Conservation (phyloP, 2,888 invertebrate species). For the Callimorpha dominula region DNA sequence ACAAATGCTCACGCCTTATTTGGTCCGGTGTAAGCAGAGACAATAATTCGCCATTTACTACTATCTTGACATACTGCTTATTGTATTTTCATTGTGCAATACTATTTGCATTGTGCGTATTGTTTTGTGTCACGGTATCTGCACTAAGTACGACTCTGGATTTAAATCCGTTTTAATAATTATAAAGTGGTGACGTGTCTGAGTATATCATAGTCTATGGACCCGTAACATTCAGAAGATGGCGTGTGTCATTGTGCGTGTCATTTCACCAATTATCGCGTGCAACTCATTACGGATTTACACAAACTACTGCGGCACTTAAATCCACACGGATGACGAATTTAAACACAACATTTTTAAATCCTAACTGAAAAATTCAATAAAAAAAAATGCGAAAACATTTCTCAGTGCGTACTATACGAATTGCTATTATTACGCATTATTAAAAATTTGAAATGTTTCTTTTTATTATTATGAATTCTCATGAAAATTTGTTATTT, state of each 20-base stretch:
- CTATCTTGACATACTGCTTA: neutral
- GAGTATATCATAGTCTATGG: constrained; percentile 58
- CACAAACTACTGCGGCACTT: constrained; percentile 68
- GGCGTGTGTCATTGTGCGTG: constrained; percentile 78
- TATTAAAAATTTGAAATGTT: no score
- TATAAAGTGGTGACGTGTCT: constrained; percentile 1
- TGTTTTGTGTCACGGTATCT: neutral
- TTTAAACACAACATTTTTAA: constrained; percentile 20
- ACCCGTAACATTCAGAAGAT: constrained; percentile 64
- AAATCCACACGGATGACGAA: constrained; percentile 56
- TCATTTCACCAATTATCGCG: constrained; percentile 80
- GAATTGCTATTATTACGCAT: neutral
- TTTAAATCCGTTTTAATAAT: neutral
- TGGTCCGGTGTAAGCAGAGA: no score
- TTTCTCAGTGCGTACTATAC: neutral
- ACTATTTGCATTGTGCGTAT: neutral
- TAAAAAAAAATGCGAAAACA: no score
- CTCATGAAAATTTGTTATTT: no score
- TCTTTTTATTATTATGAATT: no score
- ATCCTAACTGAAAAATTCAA: no score
- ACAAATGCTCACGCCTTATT: no score
- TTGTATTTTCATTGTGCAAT: neutral
- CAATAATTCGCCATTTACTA: no score
- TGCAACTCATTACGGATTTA: constrained; percentile 71
- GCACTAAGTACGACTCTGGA: no score